Evolutionary conservation across 2,797 vertebrate species (phyloP), one percentile per base, ranked within the genome.

Genomic region (Halcyon chelicuti): DNA sequence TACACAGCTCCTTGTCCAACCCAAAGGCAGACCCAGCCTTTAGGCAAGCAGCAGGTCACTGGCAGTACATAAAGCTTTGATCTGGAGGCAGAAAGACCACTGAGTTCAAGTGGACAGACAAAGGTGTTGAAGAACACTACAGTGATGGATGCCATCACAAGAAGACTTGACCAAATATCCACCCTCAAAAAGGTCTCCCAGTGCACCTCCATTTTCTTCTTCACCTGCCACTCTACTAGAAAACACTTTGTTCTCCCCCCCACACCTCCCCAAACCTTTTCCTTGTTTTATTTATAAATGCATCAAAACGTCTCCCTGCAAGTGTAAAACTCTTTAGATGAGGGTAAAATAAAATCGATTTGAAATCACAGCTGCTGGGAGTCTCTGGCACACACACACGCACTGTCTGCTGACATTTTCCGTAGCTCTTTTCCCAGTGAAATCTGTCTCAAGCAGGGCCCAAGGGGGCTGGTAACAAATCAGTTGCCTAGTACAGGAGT

Each of bases 21-120:
- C 94, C 78, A 17, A 7, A 29, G 18, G 7, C 98, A 98, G 93
- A 98, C 97, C 4, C 99, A 98, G 67, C 98, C 99, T 0, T 97
- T 98, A 22, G 98, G 98, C 96, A 98, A 99, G 81, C 98, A 98
- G 72, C 97, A 98, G 0, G 98, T 98, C 91, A 98, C 98, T 16
- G 40, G 3, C 21, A 96, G 94, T 11, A 97, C 92, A 9, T 81
- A 97, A 0, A 98, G 98, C 35, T 96, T 96, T 31, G 7, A 14
- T 16, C 6, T 15, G 26, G 75, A 39, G 66, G 13, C 96, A 95
- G 35, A 86, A 71, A n/a, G 9, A 83, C 84, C 55, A 14, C 9
- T 55, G 96, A 40, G 3, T 88, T 96, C 3, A 94, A 79, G 2
- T 95, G 98, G 47, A 98, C 98, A 0, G 97, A 98, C 3, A n/a